Base-by-base conservation (phyloP, 2,797 vertebrate genomes). In the Prunella strophiata region DNA sequence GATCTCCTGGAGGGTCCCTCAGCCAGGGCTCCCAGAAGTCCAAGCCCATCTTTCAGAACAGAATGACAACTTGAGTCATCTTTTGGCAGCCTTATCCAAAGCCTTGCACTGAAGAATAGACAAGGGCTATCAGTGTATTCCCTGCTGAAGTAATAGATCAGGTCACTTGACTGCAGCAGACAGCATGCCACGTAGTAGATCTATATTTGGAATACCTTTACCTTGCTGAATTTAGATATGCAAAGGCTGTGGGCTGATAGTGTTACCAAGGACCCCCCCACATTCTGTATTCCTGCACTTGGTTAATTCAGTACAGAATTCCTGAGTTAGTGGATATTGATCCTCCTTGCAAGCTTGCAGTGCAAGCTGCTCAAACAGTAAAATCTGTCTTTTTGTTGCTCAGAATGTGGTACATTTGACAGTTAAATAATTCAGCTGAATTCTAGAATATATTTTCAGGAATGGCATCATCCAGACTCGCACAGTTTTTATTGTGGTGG, bases 181-280 rank as follows among this genome's bases (percentile, higher is more conserved):
- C 67, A 85, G 67, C 27, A 10, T 36, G 70, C 70, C 63, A 86
- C 7, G 4, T 2, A 0, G 59, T 62, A 59, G 11, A 52, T 76
- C 83, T 94, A 55, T 81, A 73, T 94, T 94, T 93, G 70, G 77
- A 73, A 52, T 20, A 62, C 40, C 32, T 86, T 72, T 84, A 75
- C 62, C 51, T 90, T 81, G 45, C 66, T 88, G 94, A 86, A 94
- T 91, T 89, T 86, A 63, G 74, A 75, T 86, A 45, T 52, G 74
- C 83, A 59, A 76, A 78, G 17, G n/a, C 34, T 77, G n/a, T 58
- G 43, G 76, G 78, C 85, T 73, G 70, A 50, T 71, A 48, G 34
- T 43, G 52, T 91, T 89, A 91, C 75, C 0, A 5, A 85, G 82
- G 36, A 27, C 38, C 48, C 36, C 50, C 8, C 36, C 17, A 18